Evolutionary conservation across 2,888 invertebrate species (phyloP).

Genomic region (Alloplasta piceator): DNA sequence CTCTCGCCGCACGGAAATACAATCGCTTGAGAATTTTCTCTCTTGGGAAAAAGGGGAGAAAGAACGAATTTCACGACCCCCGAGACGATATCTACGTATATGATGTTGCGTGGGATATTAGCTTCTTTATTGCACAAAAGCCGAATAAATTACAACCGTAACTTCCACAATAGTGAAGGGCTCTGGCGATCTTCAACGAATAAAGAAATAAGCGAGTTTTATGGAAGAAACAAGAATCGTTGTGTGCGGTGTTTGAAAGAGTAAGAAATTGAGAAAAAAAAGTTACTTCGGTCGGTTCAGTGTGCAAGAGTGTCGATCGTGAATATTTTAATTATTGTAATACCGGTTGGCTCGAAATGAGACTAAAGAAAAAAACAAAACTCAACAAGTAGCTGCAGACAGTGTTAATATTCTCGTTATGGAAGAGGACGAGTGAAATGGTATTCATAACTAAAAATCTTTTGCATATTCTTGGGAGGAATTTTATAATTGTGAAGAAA

Average conservation of each 20-base stretch:
- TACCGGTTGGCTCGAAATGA: slow-evolving; percentile 5
- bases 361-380: slow-evolving; percentile 10
- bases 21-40: slow-evolving; percentile 40
- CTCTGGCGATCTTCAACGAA: slow-evolving; percentile 14
- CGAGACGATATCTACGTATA: background rate
- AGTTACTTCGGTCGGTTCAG: slow-evolving; percentile 12
- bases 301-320: slow-evolving; percentile 26
- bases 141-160: slow-evolving; percentile 28
- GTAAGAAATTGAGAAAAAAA: no score
- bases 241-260: no score
- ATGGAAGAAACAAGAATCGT: slow-evolving; percentile 9
- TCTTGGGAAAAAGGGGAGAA: background rate
- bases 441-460: no score
- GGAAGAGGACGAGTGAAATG: no score
- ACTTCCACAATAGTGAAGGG: background rate
- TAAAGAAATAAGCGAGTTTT: slow-evolving; percentile 31
- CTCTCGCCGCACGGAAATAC: slow-evolving; percentile 14
- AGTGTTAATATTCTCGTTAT: slow-evolving; percentile 45
- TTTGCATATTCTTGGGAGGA: no score
- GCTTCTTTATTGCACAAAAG: slow-evolving; percentile 12
- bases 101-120: background rate
- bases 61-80: slow-evolving; percentile 18
- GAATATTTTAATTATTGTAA: slow-evolving; percentile 49
- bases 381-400: slow-evolving; percentile 11
- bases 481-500: no score